phyloP scores from a whole-genome alignment of 2,888 invertebrate genomes.

The Anticlea derivata region DNA sequence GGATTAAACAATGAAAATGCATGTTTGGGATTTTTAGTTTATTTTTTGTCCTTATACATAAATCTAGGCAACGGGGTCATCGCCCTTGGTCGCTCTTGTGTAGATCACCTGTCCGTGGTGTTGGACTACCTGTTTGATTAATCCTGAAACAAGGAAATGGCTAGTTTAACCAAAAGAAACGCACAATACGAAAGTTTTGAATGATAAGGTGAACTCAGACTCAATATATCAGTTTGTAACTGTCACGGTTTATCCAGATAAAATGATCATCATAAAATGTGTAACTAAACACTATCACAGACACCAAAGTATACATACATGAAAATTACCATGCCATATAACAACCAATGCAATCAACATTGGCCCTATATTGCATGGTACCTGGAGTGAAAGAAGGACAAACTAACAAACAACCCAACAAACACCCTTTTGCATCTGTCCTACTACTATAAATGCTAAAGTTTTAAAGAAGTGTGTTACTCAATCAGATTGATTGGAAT shows the following conservation, averaged over 20 bases:
- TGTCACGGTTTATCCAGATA: slow-evolving; percentile 67
- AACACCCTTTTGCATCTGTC: too few relatives aligned
- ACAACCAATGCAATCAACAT: too few relatives aligned
- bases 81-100: slow-evolving; percentile 97
- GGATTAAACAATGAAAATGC: slow-evolving; percentile 25
- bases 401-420: neutral
- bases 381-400: too few relatives aligned
- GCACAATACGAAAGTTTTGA: neutral
- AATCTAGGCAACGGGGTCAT: slow-evolving; percentile 90
- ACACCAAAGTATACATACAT: too few relatives aligned
- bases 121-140: slow-evolving; percentile 97
- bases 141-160: slow-evolving; percentile 81
- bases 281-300: neutral
- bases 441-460: too few relatives aligned
- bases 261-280: slow-evolving; percentile 60
- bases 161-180: slow-evolving; percentile 1
- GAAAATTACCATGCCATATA: too few relatives aligned
- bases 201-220: slow-evolving; percentile 64
- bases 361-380: too few relatives aligned
- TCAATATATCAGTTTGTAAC: slow-evolving; percentile 85
- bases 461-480: too few relatives aligned
- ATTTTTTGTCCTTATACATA: slow-evolving; percentile 75
- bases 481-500: too few relatives aligned
- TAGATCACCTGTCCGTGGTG: slow-evolving; percentile 99
- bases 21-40: slow-evolving; percentile 52